Evolutionary conservation across 1,140 invertebrate species (phyloP).

Genomic region (Temnothorax curvispinosus): DNA sequence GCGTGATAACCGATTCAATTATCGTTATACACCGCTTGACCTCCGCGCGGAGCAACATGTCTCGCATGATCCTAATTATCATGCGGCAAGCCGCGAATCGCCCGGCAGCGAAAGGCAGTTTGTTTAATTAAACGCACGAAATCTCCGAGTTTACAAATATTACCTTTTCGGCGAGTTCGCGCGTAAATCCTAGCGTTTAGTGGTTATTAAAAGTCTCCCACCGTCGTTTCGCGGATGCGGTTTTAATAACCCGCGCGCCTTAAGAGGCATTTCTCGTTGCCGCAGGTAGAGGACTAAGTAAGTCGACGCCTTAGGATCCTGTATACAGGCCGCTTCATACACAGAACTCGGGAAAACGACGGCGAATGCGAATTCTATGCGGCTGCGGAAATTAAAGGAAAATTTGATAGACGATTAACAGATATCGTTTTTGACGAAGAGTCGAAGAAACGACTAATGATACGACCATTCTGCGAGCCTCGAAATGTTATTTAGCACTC

Average conservation of each 20-base stretch:
- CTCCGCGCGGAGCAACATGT: neutral
- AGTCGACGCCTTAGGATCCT: conserved; percentile 18
- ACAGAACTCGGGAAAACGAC: too few relatives aligned
- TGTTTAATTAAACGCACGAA: conserved; percentile 48
- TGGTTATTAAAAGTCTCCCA: conserved; percentile 51
- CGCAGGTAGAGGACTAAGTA: conserved; percentile 46
- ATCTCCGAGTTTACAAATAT: conserved; percentile 54
- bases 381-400: conserved; percentile 2
- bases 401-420: conserved; percentile 12
- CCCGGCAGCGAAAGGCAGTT: conserved; percentile 1
- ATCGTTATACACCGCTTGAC: neutral
- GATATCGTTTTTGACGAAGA: neutral
- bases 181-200: conserved; percentile 62
- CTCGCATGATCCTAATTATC: conserved; percentile 39
- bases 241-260: conserved; percentile 55
- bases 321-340: conserved; percentile 18
- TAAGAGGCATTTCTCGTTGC: conserved; percentile 30
- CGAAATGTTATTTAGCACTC: neutral
- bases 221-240: conserved; percentile 42
- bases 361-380: neutral
- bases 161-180: conserved; percentile 44
- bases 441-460: neutral
- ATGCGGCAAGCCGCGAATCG: conserved; percentile 5
- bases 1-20: conserved; percentile 24
- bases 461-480: neutral